These are phyloP conservation scores for Chloroceryle inda DNA, from an alignment of 2,797 vertebrate species.

Conservation along the genomic window DNA sequence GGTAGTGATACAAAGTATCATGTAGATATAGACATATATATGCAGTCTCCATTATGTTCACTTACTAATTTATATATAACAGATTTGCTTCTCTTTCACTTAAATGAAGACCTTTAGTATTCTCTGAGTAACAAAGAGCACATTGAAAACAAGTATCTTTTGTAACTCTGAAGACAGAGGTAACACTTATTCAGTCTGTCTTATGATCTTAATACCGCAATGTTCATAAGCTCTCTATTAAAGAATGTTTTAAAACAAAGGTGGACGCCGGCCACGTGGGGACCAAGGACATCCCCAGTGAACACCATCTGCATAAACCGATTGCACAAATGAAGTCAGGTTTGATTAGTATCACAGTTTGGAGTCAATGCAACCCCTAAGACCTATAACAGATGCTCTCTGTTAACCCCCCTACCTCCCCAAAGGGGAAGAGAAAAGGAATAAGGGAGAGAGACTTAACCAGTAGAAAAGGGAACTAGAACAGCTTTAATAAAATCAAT, in stretches of 20 bases:
- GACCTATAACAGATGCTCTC: no score
- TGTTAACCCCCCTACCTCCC: no score
- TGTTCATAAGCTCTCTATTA: neutral
- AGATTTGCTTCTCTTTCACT: neutral
- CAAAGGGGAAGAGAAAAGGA: no score
- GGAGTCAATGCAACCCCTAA: no score
- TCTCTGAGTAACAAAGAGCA: neutral
- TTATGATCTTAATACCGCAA: neutral
- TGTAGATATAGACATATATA: accelerated
- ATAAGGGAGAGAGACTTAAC: no score
- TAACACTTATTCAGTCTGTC: neutral
- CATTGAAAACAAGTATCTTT: neutral
- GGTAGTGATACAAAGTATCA: neutral
- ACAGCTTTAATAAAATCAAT: no score
- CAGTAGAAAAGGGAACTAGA: no score
- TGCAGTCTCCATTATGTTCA: neutral
- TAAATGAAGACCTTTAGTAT: neutral
- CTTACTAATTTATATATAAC: neutral
- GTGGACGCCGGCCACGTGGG: no score
- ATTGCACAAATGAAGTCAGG: neutral
- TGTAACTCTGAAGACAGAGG: neutral
- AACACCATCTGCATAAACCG: neutral
- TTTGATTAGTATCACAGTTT: neutral
- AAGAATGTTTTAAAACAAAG: neutral
- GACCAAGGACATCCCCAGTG: no score